phyloP scores from a whole-genome alignment of 2,888 invertebrate genomes.

The Idaea biselata region DNA sequence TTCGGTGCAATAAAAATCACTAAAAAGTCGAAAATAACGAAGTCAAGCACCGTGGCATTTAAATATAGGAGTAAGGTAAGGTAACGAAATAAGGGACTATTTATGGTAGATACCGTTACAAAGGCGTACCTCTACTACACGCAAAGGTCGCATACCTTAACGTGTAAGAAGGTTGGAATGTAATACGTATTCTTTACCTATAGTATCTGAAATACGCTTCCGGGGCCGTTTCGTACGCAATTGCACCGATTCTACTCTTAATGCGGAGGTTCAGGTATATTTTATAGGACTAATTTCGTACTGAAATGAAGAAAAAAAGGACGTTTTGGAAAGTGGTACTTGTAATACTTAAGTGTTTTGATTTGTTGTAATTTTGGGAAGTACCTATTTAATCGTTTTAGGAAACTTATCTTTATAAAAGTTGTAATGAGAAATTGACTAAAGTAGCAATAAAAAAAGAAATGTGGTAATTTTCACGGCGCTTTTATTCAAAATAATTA shows the following conservation, averaged over 20 bases:
- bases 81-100: neutral
- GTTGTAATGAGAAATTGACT: too few species aligned
- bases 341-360: too few species aligned
- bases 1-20: too few species aligned
- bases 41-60: neutral
- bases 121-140: neutral
- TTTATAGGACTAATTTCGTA: neutral
- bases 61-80: neutral
- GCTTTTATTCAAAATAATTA: too few species aligned
- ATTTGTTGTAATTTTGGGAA: too few species aligned
- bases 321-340: too few species aligned
- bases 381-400: too few species aligned
- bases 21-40: neutral
- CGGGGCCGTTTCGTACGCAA: neutral
- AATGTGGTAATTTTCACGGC: too few species aligned
- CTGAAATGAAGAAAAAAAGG: neutral
- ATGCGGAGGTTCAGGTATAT: neutral
- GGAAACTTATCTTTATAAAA: too few species aligned
- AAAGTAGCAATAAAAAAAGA: too few species aligned
- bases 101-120: neutral
- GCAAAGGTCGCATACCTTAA: neutral
- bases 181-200: neutral
- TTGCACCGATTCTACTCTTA: constrained; percentile 3
- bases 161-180: neutral
- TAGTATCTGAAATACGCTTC: neutral